These are phyloP conservation scores for Drosophila rubida DNA, from an alignment of 2,888 invertebrate genomes.

Conservation along the genomic window DNA sequence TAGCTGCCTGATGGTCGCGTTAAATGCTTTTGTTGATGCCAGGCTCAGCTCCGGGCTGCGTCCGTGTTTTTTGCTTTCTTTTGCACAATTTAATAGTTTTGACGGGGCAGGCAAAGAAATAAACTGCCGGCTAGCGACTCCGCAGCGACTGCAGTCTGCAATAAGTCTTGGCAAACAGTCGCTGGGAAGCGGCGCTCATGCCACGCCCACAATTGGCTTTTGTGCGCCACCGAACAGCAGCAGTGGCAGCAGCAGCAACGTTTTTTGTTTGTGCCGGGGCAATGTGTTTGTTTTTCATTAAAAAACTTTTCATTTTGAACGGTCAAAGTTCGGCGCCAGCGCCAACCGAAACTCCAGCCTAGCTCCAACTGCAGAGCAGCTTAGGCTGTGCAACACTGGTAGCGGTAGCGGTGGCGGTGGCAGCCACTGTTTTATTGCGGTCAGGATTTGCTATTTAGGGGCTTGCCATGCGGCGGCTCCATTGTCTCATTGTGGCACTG, in stretches of 20 bases:
- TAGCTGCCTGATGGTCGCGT: slow-evolving; percentile 72
- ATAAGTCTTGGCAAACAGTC: slow-evolving; percentile 74
- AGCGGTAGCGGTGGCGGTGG: too few relatives aligned
- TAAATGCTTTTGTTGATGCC: slow-evolving; percentile 76
- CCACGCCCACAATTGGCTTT: slow-evolving; percentile 74
- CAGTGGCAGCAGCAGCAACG: slow-evolving; percentile 8
- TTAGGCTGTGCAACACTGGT: slow-evolving; percentile 32
- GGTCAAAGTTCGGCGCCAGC: slow-evolving; percentile 69
- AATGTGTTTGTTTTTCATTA: slow-evolving; percentile 83
- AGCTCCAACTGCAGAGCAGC: slow-evolving; percentile 1
- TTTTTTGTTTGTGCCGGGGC: slow-evolving; percentile 54
- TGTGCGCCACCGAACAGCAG: slow-evolving; percentile 46
- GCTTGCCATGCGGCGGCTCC: slow-evolving; percentile 18
- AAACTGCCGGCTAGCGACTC: slow-evolving; percentile 64
- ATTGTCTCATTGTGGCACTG: slow-evolving; percentile 23
- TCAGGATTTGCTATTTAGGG: slow-evolving; percentile 66
- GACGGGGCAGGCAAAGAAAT: slow-evolving; percentile 63
- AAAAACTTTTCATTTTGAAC: slow-evolving; percentile 78
- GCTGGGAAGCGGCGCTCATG: slow-evolving; percentile 14
- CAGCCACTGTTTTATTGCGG: slow-evolving; percentile 76
- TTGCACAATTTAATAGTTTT: slow-evolving; percentile 71
- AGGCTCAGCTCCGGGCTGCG: slow-evolving; percentile 47
- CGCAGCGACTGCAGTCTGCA: slow-evolving; percentile 70
- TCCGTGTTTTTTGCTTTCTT: slow-evolving; percentile 14
- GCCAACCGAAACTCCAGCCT: slow-evolving; percentile 3